Base-by-base conservation (phyloP, 2,797 vertebrate species). In the Arnoldichthys spilopterus region DNA sequence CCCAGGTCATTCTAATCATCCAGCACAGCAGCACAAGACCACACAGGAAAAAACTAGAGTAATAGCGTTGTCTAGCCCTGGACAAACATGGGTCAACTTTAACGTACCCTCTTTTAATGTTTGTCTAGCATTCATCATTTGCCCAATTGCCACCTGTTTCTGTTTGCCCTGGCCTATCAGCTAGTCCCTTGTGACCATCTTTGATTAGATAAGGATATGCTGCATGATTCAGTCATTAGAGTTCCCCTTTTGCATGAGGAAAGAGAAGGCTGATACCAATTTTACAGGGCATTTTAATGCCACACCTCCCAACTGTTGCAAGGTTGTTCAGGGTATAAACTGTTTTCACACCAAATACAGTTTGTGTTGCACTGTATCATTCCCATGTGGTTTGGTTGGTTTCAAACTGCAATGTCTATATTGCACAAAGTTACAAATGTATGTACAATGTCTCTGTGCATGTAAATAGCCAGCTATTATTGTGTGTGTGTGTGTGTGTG, bases 151-250 rank as follows among this genome's bases (percentile, higher is more conserved):
- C 79, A 81, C 62, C 79, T 72, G 76, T 37, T 45, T 68, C 59
- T 64, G 62, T 78, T 81, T 78, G 37, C 77, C 56, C 30, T 24
- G 16, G 37, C 49, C 72, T 69, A 49, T 62, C 34, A 22, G 53
- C 53, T 59, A 30, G 18, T 58, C 56, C 16, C 32, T 54, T 18
- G 28, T 16, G 34, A 8, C n/a, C 20, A 22, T 32, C n/a, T 45
- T 40, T 73, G 30, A 66, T 2, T 2, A 62, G 68, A 54, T 40
- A 62, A 47, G 49, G 40, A n/a, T 1, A 7, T 12, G 40, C 28
- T 15, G 63, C 49, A 70, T 2, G 37, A 20, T 24, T 69, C 45
- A 64, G 53, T 62, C 45, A 18, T 18, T 13, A 58, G 61, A 59
- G 28, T 73, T 77, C 72, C 67, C 16, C 4, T 20, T 61, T 62